Evolutionary conservation across 2,797 vertebrate species (phyloP).

Genomic region (Cossypha caffra): DNA sequence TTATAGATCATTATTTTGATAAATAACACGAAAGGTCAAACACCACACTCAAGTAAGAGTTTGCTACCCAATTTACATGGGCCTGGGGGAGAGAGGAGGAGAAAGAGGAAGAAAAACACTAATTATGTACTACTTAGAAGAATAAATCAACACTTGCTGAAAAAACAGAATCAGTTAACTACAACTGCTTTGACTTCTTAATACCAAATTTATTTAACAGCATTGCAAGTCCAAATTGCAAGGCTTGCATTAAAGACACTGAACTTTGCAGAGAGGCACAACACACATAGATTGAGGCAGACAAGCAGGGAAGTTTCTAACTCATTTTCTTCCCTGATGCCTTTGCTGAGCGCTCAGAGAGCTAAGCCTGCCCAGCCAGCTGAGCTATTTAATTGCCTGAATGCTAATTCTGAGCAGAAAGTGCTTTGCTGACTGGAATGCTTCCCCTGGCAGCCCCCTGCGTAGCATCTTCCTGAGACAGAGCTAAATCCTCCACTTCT

Average conservation of each 20-base stretch:
- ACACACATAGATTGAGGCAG: not conserved
- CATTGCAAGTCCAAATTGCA: not conserved
- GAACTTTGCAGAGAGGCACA: not conserved
- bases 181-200: not conserved
- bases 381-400: constrained; percentile 38
- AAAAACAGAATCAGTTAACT: not conserved
- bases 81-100: not conserved
- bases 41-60: not conserved
- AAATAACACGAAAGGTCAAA: not conserved
- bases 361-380: constrained; percentile 12
- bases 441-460: not conserved
- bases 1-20: not conserved
- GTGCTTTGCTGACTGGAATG: constrained; percentile 41
- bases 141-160: not conserved
- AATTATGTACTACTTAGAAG: not conserved
- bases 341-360: not conserved
- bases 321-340: not conserved
- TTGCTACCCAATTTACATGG: not conserved
- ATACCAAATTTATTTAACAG: not conserved
- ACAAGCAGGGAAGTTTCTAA: not conserved
- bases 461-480: not conserved
- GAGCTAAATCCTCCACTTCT: constrained; percentile 45
- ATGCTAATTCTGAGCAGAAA: constrained; percentile 45
- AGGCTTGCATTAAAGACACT: not conserved
- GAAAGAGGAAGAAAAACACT: not conserved